Percentiles rank a stretch among this genome's conserved stretches.
These are phyloP conservation scores for Diplazon laetatorius DNA, from an alignment of 2,888 invertebrate genomes.

Conservation along the genomic window DNA sequence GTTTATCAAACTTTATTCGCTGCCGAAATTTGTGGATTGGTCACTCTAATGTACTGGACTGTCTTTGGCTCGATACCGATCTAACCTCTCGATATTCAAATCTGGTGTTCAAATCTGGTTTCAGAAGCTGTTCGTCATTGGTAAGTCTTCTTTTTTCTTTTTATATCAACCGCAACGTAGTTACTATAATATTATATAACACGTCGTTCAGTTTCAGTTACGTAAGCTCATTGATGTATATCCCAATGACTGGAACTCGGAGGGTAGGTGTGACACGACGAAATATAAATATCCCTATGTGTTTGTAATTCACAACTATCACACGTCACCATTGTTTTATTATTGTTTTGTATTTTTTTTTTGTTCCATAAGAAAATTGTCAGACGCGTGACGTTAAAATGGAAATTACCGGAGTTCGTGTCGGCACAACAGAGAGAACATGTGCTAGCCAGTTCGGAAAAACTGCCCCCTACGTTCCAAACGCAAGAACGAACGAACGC, in stretches of 20 bases:
- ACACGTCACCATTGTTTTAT: neutral
- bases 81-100: conserved; percentile 38
- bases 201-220: no score
- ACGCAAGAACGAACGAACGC: conserved; percentile 2
- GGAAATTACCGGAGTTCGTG: neutral
- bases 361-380: neutral
- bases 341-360: neutral
- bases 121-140: no score
- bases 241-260: no score
- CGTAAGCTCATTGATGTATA: no score
- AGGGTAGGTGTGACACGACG: no score
- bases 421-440: neutral
- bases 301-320: neutral
- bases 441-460: neutral
- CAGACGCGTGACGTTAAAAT: neutral
- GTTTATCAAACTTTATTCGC: conserved; percentile 74
- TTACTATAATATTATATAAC: no score
- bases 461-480: neutral
- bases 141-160: no score
- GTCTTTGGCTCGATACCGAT: conserved; percentile 65
- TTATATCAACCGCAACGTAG: no score
- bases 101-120: neutral
- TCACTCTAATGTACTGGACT: conserved; percentile 73
- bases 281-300: no score
- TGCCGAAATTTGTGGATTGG: conserved; percentile 77